Evolutionary conservation across 2,888 invertebrate species (phyloP).

Genomic region (Carpatolechia fugitivella): DNA sequence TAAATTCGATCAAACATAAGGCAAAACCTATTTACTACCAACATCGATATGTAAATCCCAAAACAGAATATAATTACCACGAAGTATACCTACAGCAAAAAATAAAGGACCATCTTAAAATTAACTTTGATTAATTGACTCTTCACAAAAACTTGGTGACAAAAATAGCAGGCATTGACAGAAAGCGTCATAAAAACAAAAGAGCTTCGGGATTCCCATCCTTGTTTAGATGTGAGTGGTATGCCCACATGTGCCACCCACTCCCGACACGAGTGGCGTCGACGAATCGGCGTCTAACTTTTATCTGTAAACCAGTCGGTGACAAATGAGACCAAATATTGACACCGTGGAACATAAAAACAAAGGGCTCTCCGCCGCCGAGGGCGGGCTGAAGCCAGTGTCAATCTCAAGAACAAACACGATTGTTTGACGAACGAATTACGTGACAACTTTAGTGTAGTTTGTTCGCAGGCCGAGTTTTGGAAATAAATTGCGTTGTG

Average conservation of each 20-base stretch:
- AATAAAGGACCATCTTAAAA: neutral
- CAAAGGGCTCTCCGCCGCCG: constrained; percentile 59
- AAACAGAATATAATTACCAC: neutral
- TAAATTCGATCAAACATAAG: too few species aligned
- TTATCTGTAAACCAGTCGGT: constrained; percentile 35
- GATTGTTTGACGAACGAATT: constrained; percentile 72
- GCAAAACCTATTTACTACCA: too few species aligned
- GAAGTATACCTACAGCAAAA: neutral
- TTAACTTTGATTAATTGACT: neutral
- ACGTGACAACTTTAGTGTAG: constrained; percentile 64
- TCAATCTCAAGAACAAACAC: constrained; percentile 71
- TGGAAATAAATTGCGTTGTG: constrained; percentile 41
- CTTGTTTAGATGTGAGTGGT: neutral
- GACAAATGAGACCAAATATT: constrained; percentile 75
- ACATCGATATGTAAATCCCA: too few species aligned
- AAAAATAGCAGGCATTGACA: neutral
- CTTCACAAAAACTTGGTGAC: neutral
- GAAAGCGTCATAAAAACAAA: neutral
- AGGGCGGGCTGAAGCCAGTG: constrained; percentile 59
- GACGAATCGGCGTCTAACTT: constrained; percentile 53
- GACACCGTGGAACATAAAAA: constrained; percentile 67
- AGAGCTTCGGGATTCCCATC: neutral
- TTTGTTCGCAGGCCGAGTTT: constrained; percentile 37
- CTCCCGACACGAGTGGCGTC: constrained; percentile 36
- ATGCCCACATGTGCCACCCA: constrained; percentile 54